phyloP scores from a whole-genome alignment of 2,888 invertebrate species.

The Cryptophagus acutangulus region DNA sequence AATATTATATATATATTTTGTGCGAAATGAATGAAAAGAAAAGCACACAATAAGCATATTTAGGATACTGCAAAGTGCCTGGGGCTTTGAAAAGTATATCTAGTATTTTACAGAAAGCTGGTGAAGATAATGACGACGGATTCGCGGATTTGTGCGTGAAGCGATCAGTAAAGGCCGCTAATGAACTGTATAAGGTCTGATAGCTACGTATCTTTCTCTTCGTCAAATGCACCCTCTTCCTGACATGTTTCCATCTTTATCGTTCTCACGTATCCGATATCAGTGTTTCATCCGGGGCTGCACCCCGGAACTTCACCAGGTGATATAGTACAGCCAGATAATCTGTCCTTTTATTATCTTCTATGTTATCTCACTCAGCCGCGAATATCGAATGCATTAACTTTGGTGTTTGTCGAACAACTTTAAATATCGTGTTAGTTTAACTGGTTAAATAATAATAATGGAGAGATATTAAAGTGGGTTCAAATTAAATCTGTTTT shows the following conservation, averaged over 20 bases:
- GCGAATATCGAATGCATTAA: constrained; percentile 3
- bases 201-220: constrained; percentile 33
- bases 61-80: constrained; percentile 5
- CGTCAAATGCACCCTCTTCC: constrained; percentile 19
- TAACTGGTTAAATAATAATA: constrained; percentile 1
- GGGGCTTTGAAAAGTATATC: background rate
- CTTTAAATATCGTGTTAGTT: background rate
- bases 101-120: constrained; percentile 2
- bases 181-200: constrained; percentile 44
- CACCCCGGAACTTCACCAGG: constrained; percentile 25
- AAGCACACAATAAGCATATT: constrained; percentile 8
- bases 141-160: constrained; percentile 35
- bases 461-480: constrained; percentile 1
- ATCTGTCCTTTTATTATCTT: constrained; percentile 24
- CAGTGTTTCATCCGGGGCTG: constrained; percentile 13
- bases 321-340: constrained; percentile 22
- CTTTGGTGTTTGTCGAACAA: constrained; percentile 1
- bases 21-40: constrained; percentile 6
- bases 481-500: background rate
- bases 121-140: constrained; percentile 21
- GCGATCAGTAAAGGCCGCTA: constrained; percentile 40
- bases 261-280: constrained; percentile 19
- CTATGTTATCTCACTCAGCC: constrained; percentile 1
- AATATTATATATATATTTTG: too few relatives aligned
- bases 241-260: constrained; percentile 26